Conservation (phyloP, 2,888 invertebrate genomes). For the Helleia helle region DNA sequence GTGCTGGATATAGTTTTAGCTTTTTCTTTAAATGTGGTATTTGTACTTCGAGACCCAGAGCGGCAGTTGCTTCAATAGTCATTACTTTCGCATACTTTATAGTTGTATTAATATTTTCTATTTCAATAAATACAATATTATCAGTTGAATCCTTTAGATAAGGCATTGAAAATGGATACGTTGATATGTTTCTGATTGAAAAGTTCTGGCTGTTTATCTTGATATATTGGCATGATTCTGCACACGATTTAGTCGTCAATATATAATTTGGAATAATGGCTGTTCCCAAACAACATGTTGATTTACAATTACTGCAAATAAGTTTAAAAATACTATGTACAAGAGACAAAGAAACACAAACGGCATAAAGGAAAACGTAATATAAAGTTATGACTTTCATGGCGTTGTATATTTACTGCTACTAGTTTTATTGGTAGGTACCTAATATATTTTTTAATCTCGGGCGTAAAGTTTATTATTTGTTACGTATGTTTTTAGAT, state of each 20-base stretch:
- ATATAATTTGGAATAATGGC: constrained; percentile 31
- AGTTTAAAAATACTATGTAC: constrained; percentile 29
- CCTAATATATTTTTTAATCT: background rate
- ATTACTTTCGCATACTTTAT: constrained; percentile 27
- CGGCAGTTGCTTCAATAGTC: constrained; percentile 25
- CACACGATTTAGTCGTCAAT: constrained; percentile 39
- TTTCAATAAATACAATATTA: constrained; percentile 15
- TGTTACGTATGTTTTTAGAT: no score
- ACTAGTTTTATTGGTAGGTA: background rate
- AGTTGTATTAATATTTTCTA: constrained; percentile 4
- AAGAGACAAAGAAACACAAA: constrained; percentile 20
- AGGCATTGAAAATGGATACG: constrained; percentile 11
- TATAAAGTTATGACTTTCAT: constrained; percentile 2
- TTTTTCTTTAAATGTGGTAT: constrained; percentile 27
- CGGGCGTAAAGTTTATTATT: no score
- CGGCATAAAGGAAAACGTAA: constrained; percentile 6
- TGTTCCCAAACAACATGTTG: constrained; percentile 36
- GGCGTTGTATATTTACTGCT: background rate
- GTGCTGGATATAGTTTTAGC: constrained; percentile 23
- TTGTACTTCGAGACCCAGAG: constrained; percentile 29
- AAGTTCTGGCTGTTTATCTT: constrained; percentile 8
- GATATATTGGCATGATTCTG: constrained; percentile 32
- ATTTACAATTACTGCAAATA: constrained; percentile 26
- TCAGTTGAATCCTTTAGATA: constrained; percentile 11
- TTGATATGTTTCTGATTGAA: constrained; percentile 6